Evolutionary conservation across 2,888 invertebrate species (phyloP).

Genomic region (Ennomos erosarius): DNA sequence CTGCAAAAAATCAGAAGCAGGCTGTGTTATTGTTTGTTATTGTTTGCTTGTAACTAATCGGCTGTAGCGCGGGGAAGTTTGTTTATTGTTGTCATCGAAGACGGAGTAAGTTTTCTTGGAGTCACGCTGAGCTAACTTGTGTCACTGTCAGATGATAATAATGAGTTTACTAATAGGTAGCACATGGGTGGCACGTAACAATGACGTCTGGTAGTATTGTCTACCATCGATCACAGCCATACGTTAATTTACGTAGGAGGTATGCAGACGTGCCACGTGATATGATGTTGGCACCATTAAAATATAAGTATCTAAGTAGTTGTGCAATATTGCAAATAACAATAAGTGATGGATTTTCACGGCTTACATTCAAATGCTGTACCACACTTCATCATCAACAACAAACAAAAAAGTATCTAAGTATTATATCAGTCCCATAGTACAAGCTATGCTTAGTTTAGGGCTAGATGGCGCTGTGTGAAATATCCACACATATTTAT

Average conservation of each 20-base stretch:
- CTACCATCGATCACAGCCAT: slow-evolving; percentile 41
- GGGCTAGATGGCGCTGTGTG: too few species aligned
- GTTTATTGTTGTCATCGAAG: slow-evolving; percentile 36
- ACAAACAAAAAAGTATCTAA: too few species aligned
- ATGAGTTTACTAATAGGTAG: slow-evolving; percentile 34
- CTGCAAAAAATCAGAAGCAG: slow-evolving; percentile 59
- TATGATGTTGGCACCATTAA: too few species aligned
- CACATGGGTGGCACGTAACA: slow-evolving; percentile 29
- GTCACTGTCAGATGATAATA: slow-evolving; percentile 35
- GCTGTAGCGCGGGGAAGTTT: slow-evolving; percentile 41
- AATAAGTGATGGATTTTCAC: too few species aligned
- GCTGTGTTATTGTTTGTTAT: slow-evolving; percentile 64
- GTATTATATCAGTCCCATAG: too few species aligned
- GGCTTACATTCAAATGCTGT: too few species aligned
- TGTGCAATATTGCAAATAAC: too few species aligned
- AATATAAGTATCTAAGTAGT: too few species aligned
- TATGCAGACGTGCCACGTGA: too few species aligned
- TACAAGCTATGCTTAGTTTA: too few species aligned
- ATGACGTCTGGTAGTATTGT: slow-evolving; percentile 37
- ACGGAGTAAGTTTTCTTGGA: slow-evolving; percentile 37
- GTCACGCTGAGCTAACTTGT: slow-evolving; percentile 40
- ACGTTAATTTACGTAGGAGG: slow-evolving; percentile 24
- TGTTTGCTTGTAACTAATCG: slow-evolving; percentile 60
- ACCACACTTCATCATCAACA: too few species aligned
- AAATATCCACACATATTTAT: too few species aligned